These are phyloP conservation scores for Tetraodon nigroviridis DNA, from an alignment of 2,113 vertebrate genomes.

Conservation along the genomic window DNA sequence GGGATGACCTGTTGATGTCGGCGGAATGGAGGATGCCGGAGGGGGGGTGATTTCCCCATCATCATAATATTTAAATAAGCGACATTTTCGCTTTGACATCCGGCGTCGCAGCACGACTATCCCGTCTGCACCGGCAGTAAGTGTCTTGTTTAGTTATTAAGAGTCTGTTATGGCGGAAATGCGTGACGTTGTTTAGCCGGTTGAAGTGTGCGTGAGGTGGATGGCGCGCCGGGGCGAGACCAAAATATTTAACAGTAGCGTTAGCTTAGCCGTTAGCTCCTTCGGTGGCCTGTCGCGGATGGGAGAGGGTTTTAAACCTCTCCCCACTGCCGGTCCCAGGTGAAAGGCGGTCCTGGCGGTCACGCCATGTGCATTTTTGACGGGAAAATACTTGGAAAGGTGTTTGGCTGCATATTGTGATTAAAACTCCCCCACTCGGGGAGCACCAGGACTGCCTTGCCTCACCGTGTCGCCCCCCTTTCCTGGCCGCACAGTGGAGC, in stretches of 20 bases:
- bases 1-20: conserved; percentile 84
- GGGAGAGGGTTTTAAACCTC: conserved; percentile 39
- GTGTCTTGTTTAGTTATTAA: conserved; percentile 26
- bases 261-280: conserved; percentile 71
- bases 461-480: conserved; percentile 38
- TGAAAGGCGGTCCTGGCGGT: not conserved
- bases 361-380: not conserved
- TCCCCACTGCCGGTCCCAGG: conserved; percentile 20
- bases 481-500: conserved; percentile 53
- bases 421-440: conserved; percentile 15
- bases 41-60: conserved; percentile 69
- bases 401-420: conserved; percentile 32
- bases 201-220: conserved; percentile 48
- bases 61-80: conserved; percentile 67
- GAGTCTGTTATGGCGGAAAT: conserved; percentile 37
- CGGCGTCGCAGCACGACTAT: conserved; percentile 49
- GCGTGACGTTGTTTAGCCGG: conserved; percentile 38
- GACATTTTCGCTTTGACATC: conserved; percentile 31
- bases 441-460: conserved; percentile 43
- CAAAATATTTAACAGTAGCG: conserved; percentile 61
- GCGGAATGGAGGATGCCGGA: conserved; percentile 75
- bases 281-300: conserved; percentile 56
- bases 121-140: conserved; percentile 57
- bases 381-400: not conserved
- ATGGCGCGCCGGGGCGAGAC: conserved; percentile 60